Percentiles rank a stretch among this genome's conserved stretches.
Conservation (phyloP, 2,113 vertebrate species). For the Tachysurus fulvidraco region DNA sequence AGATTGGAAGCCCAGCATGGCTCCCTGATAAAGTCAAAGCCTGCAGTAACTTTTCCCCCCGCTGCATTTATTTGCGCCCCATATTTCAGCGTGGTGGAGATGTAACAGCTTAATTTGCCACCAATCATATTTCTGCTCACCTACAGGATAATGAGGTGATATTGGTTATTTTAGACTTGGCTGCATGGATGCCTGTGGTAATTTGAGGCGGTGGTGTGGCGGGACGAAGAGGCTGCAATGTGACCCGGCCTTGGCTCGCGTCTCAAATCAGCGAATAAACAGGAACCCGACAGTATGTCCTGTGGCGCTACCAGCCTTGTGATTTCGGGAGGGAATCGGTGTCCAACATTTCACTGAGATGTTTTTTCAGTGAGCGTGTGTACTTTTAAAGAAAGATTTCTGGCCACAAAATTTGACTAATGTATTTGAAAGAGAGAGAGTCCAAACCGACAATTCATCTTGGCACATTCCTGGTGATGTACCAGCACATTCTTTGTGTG, state of each 20-base stretch:
- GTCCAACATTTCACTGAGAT: slow-evolving; percentile 27
- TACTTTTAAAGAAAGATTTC: slow-evolving; percentile 39
- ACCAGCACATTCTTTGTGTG: slow-evolving; percentile 51
- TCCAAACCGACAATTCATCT: slow-evolving; percentile 46
- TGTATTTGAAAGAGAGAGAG: slow-evolving; percentile 40
- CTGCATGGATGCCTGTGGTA: slow-evolving; percentile 54
- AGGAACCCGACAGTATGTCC: slow-evolving; percentile 35
- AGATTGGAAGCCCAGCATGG: slow-evolving; percentile 59
- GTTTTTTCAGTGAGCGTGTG: slow-evolving; percentile 26
- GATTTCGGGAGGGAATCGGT: slow-evolving; percentile 29
- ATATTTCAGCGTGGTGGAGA: slow-evolving; percentile 54
- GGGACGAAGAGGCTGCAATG: slow-evolving; percentile 41
- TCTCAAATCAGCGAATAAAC: slow-evolving; percentile 43
- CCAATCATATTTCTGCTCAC: slow-evolving; percentile 59
- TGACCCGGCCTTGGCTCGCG: slow-evolving; percentile 31
- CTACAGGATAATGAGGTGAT: slow-evolving; percentile 55
- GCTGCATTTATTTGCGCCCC: slow-evolving; percentile 53
- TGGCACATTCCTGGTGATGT: slow-evolving; percentile 48
- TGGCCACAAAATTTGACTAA: slow-evolving; percentile 47
- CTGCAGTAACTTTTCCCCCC: slow-evolving; percentile 46
- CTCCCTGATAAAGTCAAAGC: slow-evolving; percentile 58
- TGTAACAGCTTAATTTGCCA: slow-evolving; percentile 62
- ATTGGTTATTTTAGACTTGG: slow-evolving; percentile 55
- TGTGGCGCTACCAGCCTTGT: slow-evolving; percentile 26
- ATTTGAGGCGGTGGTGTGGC: slow-evolving; percentile 42